Evolutionary conservation across 2,797 vertebrate species (phyloP).

Genomic region (Poecilia wingei): DNA sequence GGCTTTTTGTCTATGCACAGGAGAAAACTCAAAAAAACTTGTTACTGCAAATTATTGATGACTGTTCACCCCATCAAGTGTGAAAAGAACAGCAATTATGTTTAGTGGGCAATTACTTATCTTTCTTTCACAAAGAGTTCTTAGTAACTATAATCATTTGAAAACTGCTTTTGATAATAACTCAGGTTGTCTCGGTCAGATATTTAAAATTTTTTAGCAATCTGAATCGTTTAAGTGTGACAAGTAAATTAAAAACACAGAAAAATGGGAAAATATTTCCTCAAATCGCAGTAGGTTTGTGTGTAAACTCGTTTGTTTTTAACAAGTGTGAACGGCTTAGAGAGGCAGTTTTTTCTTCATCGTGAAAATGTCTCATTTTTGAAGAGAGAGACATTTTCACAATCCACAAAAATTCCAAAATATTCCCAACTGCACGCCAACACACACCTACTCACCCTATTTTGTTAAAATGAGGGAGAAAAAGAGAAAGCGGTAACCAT

Average conservation of each 20-base stretch:
- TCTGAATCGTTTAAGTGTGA: not conserved
- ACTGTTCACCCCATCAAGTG: not conserved
- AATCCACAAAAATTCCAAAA: constrained; percentile 55
- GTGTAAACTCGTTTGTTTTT: constrained; percentile 32
- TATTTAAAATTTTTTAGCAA: not conserved
- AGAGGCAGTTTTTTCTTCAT: constrained; percentile 5
- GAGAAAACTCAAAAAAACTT: not conserved
- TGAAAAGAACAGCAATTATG: not conserved
- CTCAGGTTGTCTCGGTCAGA: not conserved
- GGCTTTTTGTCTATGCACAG: not conserved
- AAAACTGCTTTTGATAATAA: not conserved
- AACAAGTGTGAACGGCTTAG: constrained; percentile 32
- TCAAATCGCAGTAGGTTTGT: not conserved
- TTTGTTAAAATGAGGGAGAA: constrained; percentile 47
- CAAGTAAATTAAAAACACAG: not conserved
- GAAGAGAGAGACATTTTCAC: constrained; percentile 30
- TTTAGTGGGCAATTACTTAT: not conserved
- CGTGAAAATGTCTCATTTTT: constrained; percentile 27
- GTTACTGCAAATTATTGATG: not conserved
- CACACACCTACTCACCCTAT: constrained; percentile 44
- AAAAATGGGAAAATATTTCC: not conserved
- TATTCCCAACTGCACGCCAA: constrained; percentile 47
- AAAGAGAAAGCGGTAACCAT: constrained; percentile 52
- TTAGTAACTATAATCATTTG: not conserved
- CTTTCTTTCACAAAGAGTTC: not conserved